Evolutionary conservation across 2,888 invertebrate genomes (phyloP).

Genomic region (Elaeidobius kamerunicus): DNA sequence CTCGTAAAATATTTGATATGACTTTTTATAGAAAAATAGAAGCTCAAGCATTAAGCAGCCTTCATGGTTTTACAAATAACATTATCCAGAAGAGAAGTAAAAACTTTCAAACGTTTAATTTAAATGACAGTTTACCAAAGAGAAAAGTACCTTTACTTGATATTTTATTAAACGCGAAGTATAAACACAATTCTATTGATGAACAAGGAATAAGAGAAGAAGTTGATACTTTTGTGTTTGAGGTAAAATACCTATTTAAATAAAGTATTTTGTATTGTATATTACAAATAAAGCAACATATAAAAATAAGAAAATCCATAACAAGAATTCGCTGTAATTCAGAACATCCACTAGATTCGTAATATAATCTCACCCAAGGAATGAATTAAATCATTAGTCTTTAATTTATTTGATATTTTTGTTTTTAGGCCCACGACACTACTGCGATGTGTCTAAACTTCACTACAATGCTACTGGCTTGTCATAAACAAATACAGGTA

Average conservation of each 20-base stretch:
- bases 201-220: conserved; percentile 56
- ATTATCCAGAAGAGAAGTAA: conserved; percentile 34
- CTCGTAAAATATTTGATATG: conserved; percentile 27
- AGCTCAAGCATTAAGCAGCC: conserved; percentile 32
- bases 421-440: conserved; percentile 41
- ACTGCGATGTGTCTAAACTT: conserved; percentile 35
- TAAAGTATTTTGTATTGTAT: no score
- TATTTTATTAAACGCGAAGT: conserved; percentile 36
- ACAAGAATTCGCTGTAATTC: no score
- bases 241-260: no score
- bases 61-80: no score
- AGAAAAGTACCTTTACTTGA: no score
- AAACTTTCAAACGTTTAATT: conserved; percentile 33
- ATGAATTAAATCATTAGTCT: no score
- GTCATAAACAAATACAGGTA: conserved; percentile 36
- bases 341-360: no score
- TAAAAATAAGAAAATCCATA: no score
- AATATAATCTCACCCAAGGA: no score
- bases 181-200: conserved; percentile 35
- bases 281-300: no score
- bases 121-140: conserved; percentile 47
- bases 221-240: conserved; percentile 60
- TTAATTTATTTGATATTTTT: no score
- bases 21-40: conserved; percentile 28
- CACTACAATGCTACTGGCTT: conserved; percentile 36